phyloP scores from a whole-genome alignment of 2,797 vertebrate species.

The Xiphorhynchus erythropygius region DNA sequence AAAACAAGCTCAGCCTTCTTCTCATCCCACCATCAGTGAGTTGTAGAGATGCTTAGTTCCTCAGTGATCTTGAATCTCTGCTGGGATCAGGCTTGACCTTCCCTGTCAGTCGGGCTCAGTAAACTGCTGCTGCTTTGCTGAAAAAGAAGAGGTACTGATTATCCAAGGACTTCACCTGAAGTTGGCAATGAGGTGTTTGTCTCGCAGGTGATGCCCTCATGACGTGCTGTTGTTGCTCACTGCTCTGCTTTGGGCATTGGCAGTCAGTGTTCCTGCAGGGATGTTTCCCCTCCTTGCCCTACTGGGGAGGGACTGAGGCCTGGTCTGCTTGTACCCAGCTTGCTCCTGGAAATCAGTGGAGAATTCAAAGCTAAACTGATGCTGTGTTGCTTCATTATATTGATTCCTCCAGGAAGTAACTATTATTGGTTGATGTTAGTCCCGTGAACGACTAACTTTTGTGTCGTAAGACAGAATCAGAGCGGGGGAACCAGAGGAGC shows the following conservation, averaged over 20 bases:
- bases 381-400: not conserved
- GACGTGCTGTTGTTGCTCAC: rapidly evolving
- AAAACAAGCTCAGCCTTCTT: not conserved
- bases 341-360: not conserved
- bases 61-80: not conserved
- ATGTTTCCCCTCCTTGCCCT: not conserved
- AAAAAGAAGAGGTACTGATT: not conserved
- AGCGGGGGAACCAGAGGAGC: not conserved
- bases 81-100: not conserved
- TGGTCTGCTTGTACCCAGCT: not conserved
- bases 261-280: rapidly evolving
- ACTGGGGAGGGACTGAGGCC: rapidly evolving
- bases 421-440: not conserved
- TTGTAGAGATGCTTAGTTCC: not conserved
- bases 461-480: not conserved
- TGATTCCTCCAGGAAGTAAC: not conserved
- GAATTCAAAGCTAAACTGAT: not conserved
- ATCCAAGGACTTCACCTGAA: not conserved
- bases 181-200: not conserved
- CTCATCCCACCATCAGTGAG: not conserved
- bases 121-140: not conserved
- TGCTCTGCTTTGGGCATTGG: rapidly evolving
- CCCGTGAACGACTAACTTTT: not conserved
- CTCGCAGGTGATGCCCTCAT: rapidly evolving
- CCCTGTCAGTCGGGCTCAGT: not conserved